phyloP scores from a whole-genome alignment of 2,888 invertebrate genomes.

The Doris montereyensis region DNA sequence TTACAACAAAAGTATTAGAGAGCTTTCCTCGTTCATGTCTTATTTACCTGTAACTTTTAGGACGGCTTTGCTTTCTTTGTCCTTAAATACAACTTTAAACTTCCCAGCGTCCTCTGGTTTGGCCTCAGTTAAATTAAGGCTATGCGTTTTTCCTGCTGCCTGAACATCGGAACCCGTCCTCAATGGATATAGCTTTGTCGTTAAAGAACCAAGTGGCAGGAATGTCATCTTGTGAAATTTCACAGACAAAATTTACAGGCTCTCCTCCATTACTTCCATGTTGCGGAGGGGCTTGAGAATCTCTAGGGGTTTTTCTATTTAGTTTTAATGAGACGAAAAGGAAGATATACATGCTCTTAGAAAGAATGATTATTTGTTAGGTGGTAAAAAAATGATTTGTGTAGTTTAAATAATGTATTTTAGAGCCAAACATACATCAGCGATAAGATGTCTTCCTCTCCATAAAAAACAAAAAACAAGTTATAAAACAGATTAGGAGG shows the following conservation, averaged over 20 bases:
- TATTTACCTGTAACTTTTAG: slow-evolving; percentile 56
- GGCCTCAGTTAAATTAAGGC: slow-evolving; percentile 52
- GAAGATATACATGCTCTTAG: too few species aligned
- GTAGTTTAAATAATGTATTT: too few species aligned
- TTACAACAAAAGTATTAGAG: too few species aligned
- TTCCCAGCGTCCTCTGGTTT: slow-evolving; percentile 63
- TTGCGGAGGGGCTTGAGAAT: slow-evolving; percentile 58
- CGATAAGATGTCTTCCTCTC: too few species aligned
- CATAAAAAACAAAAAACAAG: not conserved
- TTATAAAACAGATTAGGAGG: not conserved
- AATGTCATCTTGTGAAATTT: slow-evolving; percentile 95
- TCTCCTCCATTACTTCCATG: slow-evolving; percentile 52
- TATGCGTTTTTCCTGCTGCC: slow-evolving; percentile 78
- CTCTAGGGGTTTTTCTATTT: slow-evolving; percentile 58
- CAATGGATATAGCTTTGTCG: slow-evolving; percentile 85
- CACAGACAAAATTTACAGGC: slow-evolving; percentile 87
- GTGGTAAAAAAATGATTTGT: too few species aligned
- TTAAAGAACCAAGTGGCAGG: slow-evolving; percentile 89
- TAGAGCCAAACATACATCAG: too few species aligned
- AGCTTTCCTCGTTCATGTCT: too few species aligned
- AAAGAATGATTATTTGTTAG: not conserved
- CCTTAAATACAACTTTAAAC: slow-evolving; percentile 60
- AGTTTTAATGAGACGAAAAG: not conserved
- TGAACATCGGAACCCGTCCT: slow-evolving; percentile 84
- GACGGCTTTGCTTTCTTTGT: slow-evolving; percentile 53